Conservation (phyloP, 2,888 invertebrate species). For the Notodonta ziczac region DNA sequence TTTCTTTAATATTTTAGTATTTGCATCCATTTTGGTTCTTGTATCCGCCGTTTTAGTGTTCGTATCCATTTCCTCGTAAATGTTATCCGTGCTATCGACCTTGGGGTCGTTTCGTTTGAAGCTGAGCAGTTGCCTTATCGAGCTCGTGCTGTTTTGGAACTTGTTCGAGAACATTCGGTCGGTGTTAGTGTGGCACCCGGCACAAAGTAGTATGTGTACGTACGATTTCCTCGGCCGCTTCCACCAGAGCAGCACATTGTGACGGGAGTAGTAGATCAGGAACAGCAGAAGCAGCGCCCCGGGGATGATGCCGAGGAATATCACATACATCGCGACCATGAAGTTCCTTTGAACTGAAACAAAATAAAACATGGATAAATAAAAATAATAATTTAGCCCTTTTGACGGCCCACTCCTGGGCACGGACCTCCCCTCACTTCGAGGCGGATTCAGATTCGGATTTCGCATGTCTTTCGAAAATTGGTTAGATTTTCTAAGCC, state of each 20-base stretch:
- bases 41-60: not conserved
- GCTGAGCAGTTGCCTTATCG: conserved; percentile 29
- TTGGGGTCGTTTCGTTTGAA: conserved; percentile 27
- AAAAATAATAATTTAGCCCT: too few relatives aligned
- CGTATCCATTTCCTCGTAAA: conserved; percentile 28
- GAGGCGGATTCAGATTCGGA: too few relatives aligned
- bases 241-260: conserved; percentile 85
- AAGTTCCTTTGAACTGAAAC: conserved; percentile 89
- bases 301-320: conserved; percentile 94
- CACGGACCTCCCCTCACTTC: too few relatives aligned
- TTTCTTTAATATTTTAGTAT: conserved; percentile 44
- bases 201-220: conserved; percentile 59
- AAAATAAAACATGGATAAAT: conserved; percentile 10
- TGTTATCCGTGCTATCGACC: conserved; percentile 4
- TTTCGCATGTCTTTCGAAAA: too few relatives aligned
- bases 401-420: too few relatives aligned
- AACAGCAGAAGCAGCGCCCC: conserved; percentile 87
- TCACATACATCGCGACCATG: conserved; percentile 92
- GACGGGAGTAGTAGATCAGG: conserved; percentile 90
- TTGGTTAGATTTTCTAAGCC: too few relatives aligned
- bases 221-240: conserved; percentile 82
- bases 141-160: conserved; percentile 34
- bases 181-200: conserved; percentile 18
- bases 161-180: conserved; percentile 29
- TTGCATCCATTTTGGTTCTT: conserved; percentile 18